A percentile compares a stretch with the other conserved stretches of the same genome.
Conservation (phyloP, 2,113 vertebrate species). For the Diadophis punctatus region DNA sequence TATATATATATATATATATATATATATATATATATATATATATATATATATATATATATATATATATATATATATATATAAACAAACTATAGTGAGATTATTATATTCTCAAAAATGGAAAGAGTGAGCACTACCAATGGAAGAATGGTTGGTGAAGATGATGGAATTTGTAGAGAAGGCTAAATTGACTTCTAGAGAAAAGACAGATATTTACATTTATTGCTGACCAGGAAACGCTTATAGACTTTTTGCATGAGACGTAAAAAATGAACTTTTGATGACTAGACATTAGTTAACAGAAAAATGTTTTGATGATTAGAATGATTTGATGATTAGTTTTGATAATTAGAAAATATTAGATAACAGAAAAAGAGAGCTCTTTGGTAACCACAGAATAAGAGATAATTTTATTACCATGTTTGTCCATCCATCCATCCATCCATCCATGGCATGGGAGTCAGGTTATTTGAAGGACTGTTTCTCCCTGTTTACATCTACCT, state of each 20-base stretch:
- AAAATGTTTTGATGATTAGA: not conserved
- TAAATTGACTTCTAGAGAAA: not conserved
- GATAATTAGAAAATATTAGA: too few species aligned
- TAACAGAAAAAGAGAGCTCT: too few species aligned
- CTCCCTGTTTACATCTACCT: not conserved
- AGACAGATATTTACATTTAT: not conserved
- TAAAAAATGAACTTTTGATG: not conserved
- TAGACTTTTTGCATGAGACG: not conserved
- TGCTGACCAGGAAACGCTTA: not conserved
- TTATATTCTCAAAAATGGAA: not conserved
- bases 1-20: too few species aligned
- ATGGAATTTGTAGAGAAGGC: not conserved
- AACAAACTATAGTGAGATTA: not conserved
- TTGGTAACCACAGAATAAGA: too few species aligned
- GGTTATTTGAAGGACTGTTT: not conserved
- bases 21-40: too few species aligned
- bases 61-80: too few species aligned
- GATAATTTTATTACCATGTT: too few species aligned
- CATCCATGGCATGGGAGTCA: not conserved
- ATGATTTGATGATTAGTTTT: too few species aligned
- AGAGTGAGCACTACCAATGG: not conserved
- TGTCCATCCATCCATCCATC: too few species aligned
- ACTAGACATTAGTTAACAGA: not conserved
- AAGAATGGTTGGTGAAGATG: not conserved
- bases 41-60: too few species aligned